These are phyloP conservation scores for Drosophila limbata DNA, from an alignment of 2,888 invertebrate species.

Conservation along the genomic window DNA sequence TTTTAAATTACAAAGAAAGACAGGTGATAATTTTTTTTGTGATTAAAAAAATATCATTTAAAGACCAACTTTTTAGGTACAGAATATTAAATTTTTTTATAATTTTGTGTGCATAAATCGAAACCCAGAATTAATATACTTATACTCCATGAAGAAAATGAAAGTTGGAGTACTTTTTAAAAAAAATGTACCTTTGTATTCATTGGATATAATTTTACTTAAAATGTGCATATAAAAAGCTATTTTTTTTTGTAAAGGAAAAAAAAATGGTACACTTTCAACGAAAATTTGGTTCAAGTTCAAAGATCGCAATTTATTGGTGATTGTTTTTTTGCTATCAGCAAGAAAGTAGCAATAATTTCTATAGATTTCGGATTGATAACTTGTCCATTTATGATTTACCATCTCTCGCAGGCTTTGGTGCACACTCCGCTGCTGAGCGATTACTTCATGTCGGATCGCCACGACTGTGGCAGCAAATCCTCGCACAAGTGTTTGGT, in stretches of 20 bases:
- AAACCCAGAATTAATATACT: no score
- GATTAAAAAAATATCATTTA: not conserved
- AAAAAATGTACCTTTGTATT: no score
- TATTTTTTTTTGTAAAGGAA: no score
- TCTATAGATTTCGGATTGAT: not conserved
- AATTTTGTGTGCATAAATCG: no score
- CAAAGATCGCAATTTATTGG: no score
- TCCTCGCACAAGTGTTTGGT: conserved; percentile 94
- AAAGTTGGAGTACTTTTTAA: no score
- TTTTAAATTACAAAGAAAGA: no score
- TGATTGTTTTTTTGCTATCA: not conserved
- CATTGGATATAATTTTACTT: no score
- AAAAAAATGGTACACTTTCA: not conserved
- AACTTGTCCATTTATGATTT: not conserved
- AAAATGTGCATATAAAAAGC: no score
- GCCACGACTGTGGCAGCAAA: conserved; percentile 91
- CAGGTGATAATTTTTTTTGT: no score
- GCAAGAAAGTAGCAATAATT: not conserved
- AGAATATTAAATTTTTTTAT: not conserved
- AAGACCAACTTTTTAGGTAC: not conserved
- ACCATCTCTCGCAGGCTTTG: conserved; percentile 88
- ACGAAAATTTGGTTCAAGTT: not conserved
- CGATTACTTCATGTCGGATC: conserved; percentile 97
- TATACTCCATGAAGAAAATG: no score
- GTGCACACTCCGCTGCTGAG: conserved; percentile 97